Percentiles rank a stretch among this genome's conserved stretches.
These are phyloP conservation scores for Ctenodactylus gundi DNA, from an alignment of 2,113 vertebrate species.

Conservation along the genomic window DNA sequence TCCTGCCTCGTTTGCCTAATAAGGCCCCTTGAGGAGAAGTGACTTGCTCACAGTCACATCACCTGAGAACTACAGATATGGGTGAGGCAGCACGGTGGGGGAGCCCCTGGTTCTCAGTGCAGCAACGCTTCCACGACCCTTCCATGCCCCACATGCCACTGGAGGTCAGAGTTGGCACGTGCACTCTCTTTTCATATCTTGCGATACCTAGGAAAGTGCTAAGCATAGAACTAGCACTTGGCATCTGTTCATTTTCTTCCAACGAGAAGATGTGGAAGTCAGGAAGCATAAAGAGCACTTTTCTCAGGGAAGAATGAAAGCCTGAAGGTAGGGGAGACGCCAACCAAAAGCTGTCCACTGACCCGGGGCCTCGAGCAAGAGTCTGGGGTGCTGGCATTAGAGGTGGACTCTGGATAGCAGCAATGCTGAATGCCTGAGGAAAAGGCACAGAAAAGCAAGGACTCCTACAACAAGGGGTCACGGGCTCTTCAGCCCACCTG, in stretches of 20 bases:
- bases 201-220: not conserved
- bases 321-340: not conserved
- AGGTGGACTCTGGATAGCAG: not conserved
- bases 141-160: not conserved
- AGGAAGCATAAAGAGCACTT: not conserved
- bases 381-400: not conserved
- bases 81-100: too few species aligned
- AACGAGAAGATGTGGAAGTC: not conserved
- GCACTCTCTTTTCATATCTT: not conserved
- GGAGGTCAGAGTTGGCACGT: not conserved
- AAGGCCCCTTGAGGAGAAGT: not conserved
- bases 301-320: not conserved
- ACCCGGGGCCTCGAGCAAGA: not conserved
- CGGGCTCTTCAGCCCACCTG: not conserved
- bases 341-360: not conserved
- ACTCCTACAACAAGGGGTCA: too few species aligned
- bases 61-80: rapidly evolving
- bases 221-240: not conserved
- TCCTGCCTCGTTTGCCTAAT: not conserved
- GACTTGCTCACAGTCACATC: not conserved
- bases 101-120: not conserved
- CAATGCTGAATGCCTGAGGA: not conserved
- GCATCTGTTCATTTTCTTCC: not conserved
- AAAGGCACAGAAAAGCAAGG: not conserved
- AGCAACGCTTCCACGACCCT: too few species aligned